Percentiles rank a stretch among this genome's conserved stretches.
Evolutionary conservation across 2,888 invertebrate species (phyloP).

Genomic region (Dasypolia templi): DNA sequence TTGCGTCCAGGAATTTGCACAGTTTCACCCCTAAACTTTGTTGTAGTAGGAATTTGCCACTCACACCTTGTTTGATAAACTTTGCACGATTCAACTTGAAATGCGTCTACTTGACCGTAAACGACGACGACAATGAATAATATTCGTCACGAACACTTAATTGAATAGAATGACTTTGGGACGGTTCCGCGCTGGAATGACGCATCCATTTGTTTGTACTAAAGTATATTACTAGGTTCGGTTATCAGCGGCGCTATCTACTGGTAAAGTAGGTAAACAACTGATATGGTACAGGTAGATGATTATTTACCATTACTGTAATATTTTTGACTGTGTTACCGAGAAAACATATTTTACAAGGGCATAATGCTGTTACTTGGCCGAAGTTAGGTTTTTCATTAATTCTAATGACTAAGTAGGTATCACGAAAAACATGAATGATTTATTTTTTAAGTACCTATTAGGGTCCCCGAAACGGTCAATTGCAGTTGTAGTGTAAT

Average conservation of each 20-base stretch:
- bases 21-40: not conserved
- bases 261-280: conserved; percentile 3
- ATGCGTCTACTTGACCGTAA: conserved; percentile 6
- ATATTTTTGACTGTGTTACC: conserved; percentile 8
- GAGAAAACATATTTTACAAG: conserved; percentile 1
- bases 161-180: conserved; percentile 14
- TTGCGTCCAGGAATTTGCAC: conserved; percentile 1
- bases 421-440: too few relatives aligned
- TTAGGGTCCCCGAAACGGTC: too few relatives aligned
- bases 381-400: not conserved
- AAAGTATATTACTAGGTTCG: not conserved
- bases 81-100: conserved; percentile 7
- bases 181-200: conserved; percentile 15
- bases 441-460: too few relatives aligned
- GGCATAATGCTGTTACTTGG: not conserved
- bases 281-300: conserved; percentile 34
- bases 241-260: conserved; percentile 34
- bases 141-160: conserved; percentile 18
- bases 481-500: too few relatives aligned
- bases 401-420: not conserved
- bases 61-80: not conserved
- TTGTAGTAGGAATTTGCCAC: not conserved
- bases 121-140: not conserved
- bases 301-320: conserved; percentile 11
- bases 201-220: conserved; percentile 33